phyloP scores from a whole-genome alignment of 2,113 vertebrate genomes.

The Sterna hirundo region DNA sequence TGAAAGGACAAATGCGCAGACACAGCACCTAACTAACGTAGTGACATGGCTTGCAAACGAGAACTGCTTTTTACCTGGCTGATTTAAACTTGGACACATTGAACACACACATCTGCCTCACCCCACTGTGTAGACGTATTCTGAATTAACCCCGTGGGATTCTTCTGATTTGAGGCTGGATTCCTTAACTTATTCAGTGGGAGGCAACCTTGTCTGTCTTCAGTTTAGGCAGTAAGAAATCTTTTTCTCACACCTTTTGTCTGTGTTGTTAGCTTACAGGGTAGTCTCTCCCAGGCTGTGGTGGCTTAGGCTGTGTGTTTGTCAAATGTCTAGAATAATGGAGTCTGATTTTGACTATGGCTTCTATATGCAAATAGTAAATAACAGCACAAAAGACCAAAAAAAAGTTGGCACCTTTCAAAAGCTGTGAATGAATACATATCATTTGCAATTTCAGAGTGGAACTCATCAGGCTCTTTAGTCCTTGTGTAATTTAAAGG shows the following conservation, averaged over 20 bases:
- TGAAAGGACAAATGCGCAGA: not conserved
- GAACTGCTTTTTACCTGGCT: not conserved
- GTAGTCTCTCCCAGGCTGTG: not conserved
- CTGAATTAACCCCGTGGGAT: not conserved
- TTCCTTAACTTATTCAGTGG: not conserved
- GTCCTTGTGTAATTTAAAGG: slow-evolving; percentile 31
- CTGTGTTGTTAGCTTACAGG: not conserved
- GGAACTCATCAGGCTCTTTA: not conserved
- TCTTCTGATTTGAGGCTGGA: not conserved
- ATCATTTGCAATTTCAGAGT: slow-evolving; percentile 19
- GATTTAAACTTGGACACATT: not conserved
- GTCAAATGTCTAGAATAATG: slow-evolving; percentile 5
- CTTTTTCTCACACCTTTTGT: slow-evolving; percentile 3
- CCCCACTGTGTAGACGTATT: not conserved
- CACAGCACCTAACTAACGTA: not conserved
- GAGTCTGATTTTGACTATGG: slow-evolving; percentile 11
- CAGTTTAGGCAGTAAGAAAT: not conserved
- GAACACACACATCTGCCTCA: not conserved
- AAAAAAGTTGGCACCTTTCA: not conserved
- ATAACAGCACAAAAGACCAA: not conserved
- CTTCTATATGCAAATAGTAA: not conserved
- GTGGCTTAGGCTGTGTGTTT: not conserved
- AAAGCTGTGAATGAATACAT: not conserved
- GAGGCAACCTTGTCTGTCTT: not conserved
- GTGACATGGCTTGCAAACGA: not conserved